Percentiles rank a stretch among this genome's conserved stretches.
Evolutionary conservation across 2,797 vertebrate genomes (phyloP).

Genomic region (Orestias chungarensis): DNA sequence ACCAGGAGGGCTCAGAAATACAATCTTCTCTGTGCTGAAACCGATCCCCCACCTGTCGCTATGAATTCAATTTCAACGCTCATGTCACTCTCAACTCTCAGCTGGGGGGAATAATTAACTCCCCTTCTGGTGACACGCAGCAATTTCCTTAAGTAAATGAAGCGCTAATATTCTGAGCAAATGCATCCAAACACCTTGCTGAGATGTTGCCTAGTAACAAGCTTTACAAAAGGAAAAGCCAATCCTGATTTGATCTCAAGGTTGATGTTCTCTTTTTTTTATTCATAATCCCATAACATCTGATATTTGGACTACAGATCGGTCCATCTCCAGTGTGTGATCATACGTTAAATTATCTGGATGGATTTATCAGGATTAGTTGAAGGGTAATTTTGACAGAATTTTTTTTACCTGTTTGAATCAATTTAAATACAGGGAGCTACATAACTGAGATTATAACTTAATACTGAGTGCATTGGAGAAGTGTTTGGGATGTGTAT

Average conservation of each 20-base stretch:
- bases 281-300: slow-evolving; percentile 41
- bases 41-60: slow-evolving; percentile 34
- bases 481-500: background rate
- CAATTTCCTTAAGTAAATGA: slow-evolving; percentile 68
- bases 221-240: slow-evolving; percentile 25
- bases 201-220: slow-evolving; percentile 67
- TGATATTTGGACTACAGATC: slow-evolving; percentile 5
- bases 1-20: slow-evolving; percentile 30
- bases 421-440: background rate
- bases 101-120: slow-evolving; percentile 57
- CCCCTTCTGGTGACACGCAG: slow-evolving; percentile 47
- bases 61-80: slow-evolving; percentile 41
- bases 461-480: background rate
- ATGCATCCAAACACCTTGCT: slow-evolving; percentile 45
- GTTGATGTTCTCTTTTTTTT: slow-evolving; percentile 24
- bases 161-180: slow-evolving; percentile 54
- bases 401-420: background rate
- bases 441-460: too few relatives aligned
- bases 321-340: slow-evolving; percentile 1
- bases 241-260: slow-evolving; percentile 44
- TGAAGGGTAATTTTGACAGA: background rate
- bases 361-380: slow-evolving; percentile 1
- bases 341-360: slow-evolving; percentile 14
- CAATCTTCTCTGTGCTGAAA: too few relatives aligned
- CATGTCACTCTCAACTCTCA: slow-evolving; percentile 33